Evolutionary conservation across 2,113 vertebrate species (phyloP).

Genomic region (Pogona vitticeps): DNA sequence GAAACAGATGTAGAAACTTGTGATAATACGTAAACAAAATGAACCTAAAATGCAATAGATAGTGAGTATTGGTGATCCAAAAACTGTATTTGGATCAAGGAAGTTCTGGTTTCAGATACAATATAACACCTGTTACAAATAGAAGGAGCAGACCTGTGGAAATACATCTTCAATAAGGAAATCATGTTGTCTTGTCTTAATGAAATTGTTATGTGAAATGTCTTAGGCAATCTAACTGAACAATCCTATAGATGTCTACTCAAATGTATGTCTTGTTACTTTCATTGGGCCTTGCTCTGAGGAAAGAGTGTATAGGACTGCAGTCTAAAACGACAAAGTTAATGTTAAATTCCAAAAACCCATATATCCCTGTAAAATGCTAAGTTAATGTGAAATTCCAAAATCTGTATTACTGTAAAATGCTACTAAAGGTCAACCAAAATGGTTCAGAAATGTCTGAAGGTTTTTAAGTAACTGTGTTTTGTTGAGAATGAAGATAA

Average conservation of each 20-base stretch:
- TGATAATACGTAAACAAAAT: not conserved
- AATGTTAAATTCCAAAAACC: too few relatives aligned
- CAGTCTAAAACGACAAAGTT: not conserved
- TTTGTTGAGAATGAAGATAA: too few relatives aligned
- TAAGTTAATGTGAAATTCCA: not conserved
- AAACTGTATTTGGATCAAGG: not conserved
- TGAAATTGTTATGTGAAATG: not conserved
- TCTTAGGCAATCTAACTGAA: not conserved
- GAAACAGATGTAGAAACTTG: not conserved
- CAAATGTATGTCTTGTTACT: not conserved
- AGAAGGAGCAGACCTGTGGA: too few relatives aligned
- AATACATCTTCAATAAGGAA: not conserved
- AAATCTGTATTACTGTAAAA: too few relatives aligned
- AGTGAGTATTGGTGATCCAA: not conserved
- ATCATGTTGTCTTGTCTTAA: not conserved
- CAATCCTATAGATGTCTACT: not conserved
- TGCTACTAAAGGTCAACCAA: too few relatives aligned
- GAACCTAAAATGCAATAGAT: not conserved
- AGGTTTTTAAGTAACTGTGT: too few relatives aligned
- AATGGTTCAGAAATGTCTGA: too few relatives aligned
- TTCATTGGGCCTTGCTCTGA: not conserved
- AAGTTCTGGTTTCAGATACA: not conserved
- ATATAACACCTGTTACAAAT: not conserved
- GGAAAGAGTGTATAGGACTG: not conserved
- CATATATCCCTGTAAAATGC: too few relatives aligned